phyloP scores from a whole-genome alignment of 2,797 vertebrate genomes.

The Prunella strophiata region DNA sequence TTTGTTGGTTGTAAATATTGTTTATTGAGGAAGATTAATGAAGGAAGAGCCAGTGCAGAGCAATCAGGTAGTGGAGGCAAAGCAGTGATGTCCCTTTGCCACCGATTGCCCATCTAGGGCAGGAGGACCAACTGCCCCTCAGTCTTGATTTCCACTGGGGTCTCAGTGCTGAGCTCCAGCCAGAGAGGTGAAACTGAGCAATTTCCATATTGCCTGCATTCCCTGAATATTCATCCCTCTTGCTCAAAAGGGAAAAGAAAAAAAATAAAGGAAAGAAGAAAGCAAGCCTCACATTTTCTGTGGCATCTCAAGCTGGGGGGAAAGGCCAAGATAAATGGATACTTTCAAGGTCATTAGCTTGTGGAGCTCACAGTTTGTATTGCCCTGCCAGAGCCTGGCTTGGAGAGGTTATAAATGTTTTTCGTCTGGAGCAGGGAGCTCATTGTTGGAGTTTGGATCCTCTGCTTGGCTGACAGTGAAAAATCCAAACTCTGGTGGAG shows the following conservation, averaged over 20 bases:
- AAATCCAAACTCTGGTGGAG: slow-evolving; percentile 61
- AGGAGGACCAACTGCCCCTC: neutral
- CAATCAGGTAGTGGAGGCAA: slow-evolving; percentile 27
- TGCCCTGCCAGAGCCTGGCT: slow-evolving; percentile 69
- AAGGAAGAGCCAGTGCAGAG: neutral
- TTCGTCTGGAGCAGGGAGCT: slow-evolving; percentile 68
- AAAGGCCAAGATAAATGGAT: slow-evolving; percentile 79
- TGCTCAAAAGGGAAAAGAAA: slow-evolving; percentile 56
- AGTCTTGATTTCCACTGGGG: neutral
- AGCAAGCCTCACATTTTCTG: slow-evolving; percentile 65
- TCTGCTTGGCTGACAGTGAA: slow-evolving; percentile 71
- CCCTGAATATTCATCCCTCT: slow-evolving; percentile 34
- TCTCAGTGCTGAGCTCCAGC: neutral
- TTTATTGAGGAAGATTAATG: slow-evolving; percentile 67
- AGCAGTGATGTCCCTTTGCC: slow-evolving; percentile 19
- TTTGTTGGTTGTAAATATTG: slow-evolving; percentile 50
- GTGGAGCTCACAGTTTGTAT: slow-evolving; percentile 65
- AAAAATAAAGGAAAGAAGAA: slow-evolving; percentile 53
- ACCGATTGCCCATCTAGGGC: neutral
- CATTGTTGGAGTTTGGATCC: slow-evolving; percentile 67
- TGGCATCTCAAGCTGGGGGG: slow-evolving; percentile 70
- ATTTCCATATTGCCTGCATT: slow-evolving; percentile 14
- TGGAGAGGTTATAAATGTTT: slow-evolving; percentile 75
- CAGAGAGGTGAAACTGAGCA: neutral
- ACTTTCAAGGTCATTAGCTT: slow-evolving; percentile 79